Base-by-base conservation (phyloP, 2,113 vertebrate genomes). In the Silurus asotus region DNA sequence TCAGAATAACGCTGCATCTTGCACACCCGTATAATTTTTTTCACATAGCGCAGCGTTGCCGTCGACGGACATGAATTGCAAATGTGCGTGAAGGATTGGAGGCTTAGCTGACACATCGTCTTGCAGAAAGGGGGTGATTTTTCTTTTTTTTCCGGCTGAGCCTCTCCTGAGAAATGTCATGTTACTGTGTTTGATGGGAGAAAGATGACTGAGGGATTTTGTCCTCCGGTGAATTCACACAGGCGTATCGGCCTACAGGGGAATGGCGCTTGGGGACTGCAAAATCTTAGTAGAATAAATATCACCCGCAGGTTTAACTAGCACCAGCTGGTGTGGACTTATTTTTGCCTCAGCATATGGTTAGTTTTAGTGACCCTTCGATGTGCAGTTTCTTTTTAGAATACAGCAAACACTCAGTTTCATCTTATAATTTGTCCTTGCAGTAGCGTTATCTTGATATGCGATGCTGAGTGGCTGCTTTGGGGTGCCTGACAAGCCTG, bases 151-250 rank as follows among this genome's bases (percentile, higher is more conserved):
- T 83, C 70, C 74, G 78, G 56, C 51, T 87, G 56, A 81, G 86
- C 61, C 19, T 55, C 59, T 91, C 88, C 74, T 83, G 49, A 69
- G 84, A 85, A 78, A 81, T 37, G 65, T 37, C 51, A 76, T 86
- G 82, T 81, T 79, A 76, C 74, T 25, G 49, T 89, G 89, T 89
- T 90, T 90, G 89, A 88, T 37, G 82, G 81, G 77, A 78, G 61
- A 55, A 74, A 84, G 64, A 45, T 82, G 64, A 67, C 82, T 51
- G 9, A 7, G 81, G 28, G 56, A 48, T 49, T 69, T 61, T 86
- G 56, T 74, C 61, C 86, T 74, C 78, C 81, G 23, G 78, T 83
- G 49, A 76, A 62, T 58, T 45, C 58, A 64, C n/a, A 81, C 70
- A 65, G 55, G 58, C 49, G n/a, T 49, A 10, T 25, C 25, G 70